These are phyloP conservation scores for Murina feae DNA, from an alignment of 2,113 vertebrate species.

Conservation along the genomic window DNA sequence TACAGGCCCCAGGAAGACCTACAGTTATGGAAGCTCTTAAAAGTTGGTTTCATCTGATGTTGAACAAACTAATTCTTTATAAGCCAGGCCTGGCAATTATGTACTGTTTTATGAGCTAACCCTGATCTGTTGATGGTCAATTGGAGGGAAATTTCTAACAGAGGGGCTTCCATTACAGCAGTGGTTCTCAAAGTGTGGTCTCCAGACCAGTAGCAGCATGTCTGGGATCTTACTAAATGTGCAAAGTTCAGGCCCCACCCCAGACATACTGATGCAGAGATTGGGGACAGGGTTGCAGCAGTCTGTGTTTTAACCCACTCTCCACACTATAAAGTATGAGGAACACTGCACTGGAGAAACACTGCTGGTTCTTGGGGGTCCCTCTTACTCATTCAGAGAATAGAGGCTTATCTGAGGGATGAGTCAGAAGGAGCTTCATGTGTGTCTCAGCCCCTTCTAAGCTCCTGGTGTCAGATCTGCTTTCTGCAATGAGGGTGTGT, in stretches of 20 bases:
- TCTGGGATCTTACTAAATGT: background rate
- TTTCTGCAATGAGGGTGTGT: background rate
- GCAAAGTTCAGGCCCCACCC: background rate
- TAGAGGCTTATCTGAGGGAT: background rate
- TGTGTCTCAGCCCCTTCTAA: too few species aligned
- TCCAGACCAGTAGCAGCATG: background rate
- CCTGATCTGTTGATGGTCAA: background rate
- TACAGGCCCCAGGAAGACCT: background rate
- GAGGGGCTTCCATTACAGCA: background rate
- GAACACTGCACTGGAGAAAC: background rate
- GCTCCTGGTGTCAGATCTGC: background rate
- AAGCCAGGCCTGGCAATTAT: background rate
- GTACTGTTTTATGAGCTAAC: background rate
- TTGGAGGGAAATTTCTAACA: background rate
- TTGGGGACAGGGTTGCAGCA: rapidly evolving
- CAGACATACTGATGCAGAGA: background rate
- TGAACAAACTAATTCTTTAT: background rate
- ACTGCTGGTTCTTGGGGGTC: background rate
- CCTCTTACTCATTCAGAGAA: background rate
- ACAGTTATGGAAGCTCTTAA: background rate
- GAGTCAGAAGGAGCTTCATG: background rate
- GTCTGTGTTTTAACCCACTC: background rate
- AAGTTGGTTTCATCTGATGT: background rate
- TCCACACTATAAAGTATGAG: background rate
- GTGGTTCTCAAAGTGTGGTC: background rate